Conservation (phyloP, 92 coral and sea anemone species). For the Epizoanthus ramosus region DNA sequence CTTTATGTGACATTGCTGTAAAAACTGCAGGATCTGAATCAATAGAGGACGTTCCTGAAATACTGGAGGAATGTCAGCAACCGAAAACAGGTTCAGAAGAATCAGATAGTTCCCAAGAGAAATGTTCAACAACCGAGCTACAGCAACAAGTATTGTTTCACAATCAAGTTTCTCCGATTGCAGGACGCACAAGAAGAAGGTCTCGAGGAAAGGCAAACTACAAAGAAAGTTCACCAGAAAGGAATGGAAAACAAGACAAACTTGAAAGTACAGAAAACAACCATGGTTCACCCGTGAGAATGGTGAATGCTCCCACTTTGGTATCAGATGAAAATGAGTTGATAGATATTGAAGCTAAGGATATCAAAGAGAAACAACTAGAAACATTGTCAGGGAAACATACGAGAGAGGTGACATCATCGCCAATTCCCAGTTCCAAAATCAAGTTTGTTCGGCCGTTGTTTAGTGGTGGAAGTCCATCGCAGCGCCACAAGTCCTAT, state of each 20-base stretch:
- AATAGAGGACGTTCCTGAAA: background rate
- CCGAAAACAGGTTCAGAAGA: background rate
- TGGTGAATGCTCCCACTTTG: background rate
- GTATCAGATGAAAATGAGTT: background rate
- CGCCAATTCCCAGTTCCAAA: constrained; percentile 80
- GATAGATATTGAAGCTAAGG: background rate
- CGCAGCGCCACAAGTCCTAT: constrained; percentile 56
- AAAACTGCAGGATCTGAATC: background rate
- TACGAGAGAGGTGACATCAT: constrained; percentile 63
- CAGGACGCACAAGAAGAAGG: constrained; percentile 77
- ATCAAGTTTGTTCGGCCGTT: constrained; percentile 81
- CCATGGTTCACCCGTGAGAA: background rate
- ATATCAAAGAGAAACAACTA: constrained; percentile 22
- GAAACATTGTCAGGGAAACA: constrained; percentile 30
- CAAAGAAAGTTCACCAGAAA: constrained; percentile 31
- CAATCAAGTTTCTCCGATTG: constrained; percentile 68
- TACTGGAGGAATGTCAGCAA: background rate
- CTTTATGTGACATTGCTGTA: constrained; percentile 13
- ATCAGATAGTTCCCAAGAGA: background rate
- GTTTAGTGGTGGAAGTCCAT: constrained; percentile 81
- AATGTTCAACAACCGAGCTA: constrained; percentile 27
- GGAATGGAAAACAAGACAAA: constrained; percentile 35
- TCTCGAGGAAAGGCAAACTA: constrained; percentile 38
- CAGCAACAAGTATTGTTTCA: background rate
- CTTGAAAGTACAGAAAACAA: constrained; percentile 7